These are phyloP conservation scores for Leptosomus discolor DNA, from an alignment of 2,113 vertebrate species.

Conservation along the genomic window DNA sequence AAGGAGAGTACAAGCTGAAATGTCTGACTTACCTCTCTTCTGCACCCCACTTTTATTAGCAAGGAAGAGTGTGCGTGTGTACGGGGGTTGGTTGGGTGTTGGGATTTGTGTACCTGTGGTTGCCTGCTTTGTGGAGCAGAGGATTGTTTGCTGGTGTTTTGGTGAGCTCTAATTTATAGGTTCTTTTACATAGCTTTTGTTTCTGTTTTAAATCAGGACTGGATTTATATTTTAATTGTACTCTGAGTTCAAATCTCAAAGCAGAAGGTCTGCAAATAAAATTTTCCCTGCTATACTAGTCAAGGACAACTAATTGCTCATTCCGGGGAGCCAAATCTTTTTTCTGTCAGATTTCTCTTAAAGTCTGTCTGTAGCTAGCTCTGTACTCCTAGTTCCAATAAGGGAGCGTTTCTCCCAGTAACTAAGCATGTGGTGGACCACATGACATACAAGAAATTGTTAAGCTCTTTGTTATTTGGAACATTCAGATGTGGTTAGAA, in stretches of 20 bases:
- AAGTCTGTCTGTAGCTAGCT: neutral
- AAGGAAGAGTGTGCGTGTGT: neutral
- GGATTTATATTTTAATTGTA: neutral
- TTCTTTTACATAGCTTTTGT: neutral
- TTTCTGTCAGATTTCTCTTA: neutral
- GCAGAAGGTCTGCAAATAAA: neutral
- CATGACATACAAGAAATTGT: neutral
- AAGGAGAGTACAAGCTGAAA: neutral
- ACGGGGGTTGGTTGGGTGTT: neutral
- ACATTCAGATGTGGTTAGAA: neutral
- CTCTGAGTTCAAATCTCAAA: neutral
- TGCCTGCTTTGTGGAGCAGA: neutral
- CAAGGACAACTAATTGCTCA: neutral
- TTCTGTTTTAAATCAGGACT: neutral
- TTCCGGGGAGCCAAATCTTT: neutral
- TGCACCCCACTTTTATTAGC: neutral
- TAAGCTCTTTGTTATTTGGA: neutral
- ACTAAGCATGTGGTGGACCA: neutral
- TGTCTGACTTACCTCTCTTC: neutral
- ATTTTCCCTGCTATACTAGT: neutral
- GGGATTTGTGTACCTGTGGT: neutral
- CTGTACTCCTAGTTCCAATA: neutral
- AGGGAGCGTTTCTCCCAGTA: neutral
- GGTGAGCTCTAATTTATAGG: neutral
- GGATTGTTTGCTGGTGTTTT: neutral